These are phyloP conservation scores for Corticium candelabrum DNA, from an alignment of 37 sponge, comb jelly and placozoan species.

Conservation along the genomic window DNA sequence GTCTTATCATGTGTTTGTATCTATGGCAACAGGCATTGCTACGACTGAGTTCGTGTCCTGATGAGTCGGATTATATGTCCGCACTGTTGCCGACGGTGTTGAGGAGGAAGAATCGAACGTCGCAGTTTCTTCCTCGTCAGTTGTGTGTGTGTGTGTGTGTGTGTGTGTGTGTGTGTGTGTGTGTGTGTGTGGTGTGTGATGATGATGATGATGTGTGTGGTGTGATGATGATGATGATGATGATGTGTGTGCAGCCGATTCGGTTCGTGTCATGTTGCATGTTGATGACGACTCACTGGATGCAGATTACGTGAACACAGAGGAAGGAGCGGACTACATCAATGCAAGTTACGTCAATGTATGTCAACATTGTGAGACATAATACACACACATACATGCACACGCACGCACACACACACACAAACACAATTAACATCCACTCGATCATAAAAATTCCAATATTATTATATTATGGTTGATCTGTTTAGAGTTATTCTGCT, in stretches of 20 bases:
- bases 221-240: too few relatives aligned
- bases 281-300: background rate
- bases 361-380: background rate
- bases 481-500: background rate
- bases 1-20: background rate
- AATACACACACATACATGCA: too few relatives aligned
- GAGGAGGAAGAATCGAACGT: background rate
- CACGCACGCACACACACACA: too few relatives aligned
- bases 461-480: too few relatives aligned
- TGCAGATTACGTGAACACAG: background rate
- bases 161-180: too few relatives aligned
- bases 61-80: background rate
- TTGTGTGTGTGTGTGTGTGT: too few relatives aligned
- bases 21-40: background rate
- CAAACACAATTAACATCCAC: too few relatives aligned
- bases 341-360: background rate
- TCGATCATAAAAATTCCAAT: too few relatives aligned
- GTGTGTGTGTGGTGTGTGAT: too few relatives aligned
- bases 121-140: background rate
- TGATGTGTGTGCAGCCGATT: background rate
- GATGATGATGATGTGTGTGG: too few relatives aligned
- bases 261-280: background rate
- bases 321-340: background rate
- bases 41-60: background rate
- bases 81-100: background rate